Conservation (phyloP, 2,888 invertebrate species). For the Cosmorhoe ocellata region DNA sequence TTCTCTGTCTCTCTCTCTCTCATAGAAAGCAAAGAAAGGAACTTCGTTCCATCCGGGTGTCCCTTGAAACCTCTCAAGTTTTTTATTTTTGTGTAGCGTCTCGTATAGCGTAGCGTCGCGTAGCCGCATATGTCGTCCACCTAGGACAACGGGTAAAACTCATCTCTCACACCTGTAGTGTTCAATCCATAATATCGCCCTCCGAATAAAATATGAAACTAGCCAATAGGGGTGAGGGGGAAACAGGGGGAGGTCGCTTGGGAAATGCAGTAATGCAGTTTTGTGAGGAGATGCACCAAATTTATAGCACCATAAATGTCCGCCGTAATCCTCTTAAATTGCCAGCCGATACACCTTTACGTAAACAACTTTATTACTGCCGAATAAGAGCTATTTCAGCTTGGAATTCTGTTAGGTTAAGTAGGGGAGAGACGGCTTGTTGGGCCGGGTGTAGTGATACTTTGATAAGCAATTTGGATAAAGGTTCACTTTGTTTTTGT, state of each 20-base stretch:
- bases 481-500: conserved; percentile 4
- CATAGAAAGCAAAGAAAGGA: no score
- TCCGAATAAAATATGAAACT: conserved; percentile 22
- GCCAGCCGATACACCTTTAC: conserved; percentile 26
- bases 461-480: conserved; percentile 15
- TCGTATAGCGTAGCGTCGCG: no score
- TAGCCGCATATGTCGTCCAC: no score
- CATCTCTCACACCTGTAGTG: conserved; percentile 8
- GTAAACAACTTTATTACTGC: conserved; percentile 9
- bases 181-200: conserved; percentile 14
- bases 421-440: conserved; percentile 2
- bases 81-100: no score
- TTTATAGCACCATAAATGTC: conserved; percentile 63
- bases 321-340: conserved; percentile 55
- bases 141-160: no score
- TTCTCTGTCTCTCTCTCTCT: no score
- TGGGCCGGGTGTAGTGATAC: conserved; percentile 2
- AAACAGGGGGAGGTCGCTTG: conserved; percentile 10
- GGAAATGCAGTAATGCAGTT: conserved; percentile 29
- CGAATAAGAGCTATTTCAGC: conserved; percentile 7
- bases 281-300: conserved; percentile 44
- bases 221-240: conserved; percentile 16
- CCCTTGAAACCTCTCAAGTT: no score
- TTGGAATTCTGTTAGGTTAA: conserved; percentile 2
- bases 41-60: no score